Base-by-base conservation (phyloP, 2,113 vertebrate species). In the Trogon surrucura region DNA sequence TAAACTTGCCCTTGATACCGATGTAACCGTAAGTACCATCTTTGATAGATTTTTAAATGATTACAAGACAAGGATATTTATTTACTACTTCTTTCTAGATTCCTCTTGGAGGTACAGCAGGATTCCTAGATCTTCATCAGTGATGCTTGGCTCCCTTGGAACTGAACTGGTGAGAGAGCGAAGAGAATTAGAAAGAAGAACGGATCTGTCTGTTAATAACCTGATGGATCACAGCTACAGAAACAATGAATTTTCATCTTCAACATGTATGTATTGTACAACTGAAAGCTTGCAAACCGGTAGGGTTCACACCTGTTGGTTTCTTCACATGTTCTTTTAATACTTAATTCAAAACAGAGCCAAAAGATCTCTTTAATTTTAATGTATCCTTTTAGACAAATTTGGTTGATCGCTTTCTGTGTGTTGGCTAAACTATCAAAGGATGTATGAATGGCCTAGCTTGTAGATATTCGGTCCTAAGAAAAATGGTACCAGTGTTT, bases 31-130 rank as follows among this genome's bases (percentile, higher is more conserved):
- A 47, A 67, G 20, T 51, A 23, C 23, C 21, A 48, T 19, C 27
- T 74, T 50, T 51, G 66, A 51, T 77, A 17, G 27, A 26, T 72
- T 81, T 67, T 56, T 44, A 56, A 62, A 38, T 34, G 0, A 44
- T 62, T 69, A 58, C 20, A 58, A 61, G 64, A 57, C 0, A 2
- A 3, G 8, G 6, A 25, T 10, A 29, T 71, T 84, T 86, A 71
- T 77, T 41, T 91, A 87, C 53, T 80, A 88, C 96, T 94, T 83
- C 62, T 85, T 95, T 89, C 96, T 96, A 98, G 99, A 99, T 97
- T 98, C 98, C 21, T 97, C 98, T 12, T 98, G 99, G 99, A 98
- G 98, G 83, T 98, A 97, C 85, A 98, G 97, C 96, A 98, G 98
- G 56, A 98, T 98, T 83, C 98, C 99, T 41, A 98, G 98, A 80